A percentile compares a stretch with the other conserved stretches of the same genome.
These are phyloP conservation scores for Myotis planiceps DNA, from an alignment of 2,797 vertebrate species.

Conservation along the genomic window DNA sequence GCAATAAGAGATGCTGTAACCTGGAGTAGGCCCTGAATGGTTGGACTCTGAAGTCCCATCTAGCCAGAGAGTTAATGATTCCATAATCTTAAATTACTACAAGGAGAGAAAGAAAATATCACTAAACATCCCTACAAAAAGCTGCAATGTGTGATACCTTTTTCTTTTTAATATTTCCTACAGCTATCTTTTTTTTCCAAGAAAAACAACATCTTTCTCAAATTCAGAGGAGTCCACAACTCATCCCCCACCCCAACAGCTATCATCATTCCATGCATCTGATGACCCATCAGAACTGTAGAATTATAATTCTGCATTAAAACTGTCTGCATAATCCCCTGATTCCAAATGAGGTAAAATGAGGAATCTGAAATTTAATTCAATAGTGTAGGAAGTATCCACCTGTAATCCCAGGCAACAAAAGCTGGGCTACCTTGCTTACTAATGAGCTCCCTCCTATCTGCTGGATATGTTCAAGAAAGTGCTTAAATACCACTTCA, in stretches of 20 bases:
- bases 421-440: not conserved
- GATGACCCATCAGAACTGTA: not conserved
- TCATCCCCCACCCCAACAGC: not conserved
- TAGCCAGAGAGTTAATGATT: not conserved
- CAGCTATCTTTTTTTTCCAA: not conserved
- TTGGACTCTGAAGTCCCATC: not conserved
- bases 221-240: not conserved
- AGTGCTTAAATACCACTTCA: conserved; percentile 48
- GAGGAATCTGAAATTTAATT: conserved; percentile 37
- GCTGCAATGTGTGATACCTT: not conserved
- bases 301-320: conserved; percentile 13
- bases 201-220: not conserved
- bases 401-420: not conserved
- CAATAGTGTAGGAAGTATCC: not conserved
- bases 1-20: not conserved
- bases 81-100: not conserved
- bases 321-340: not conserved
- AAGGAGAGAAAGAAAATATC: not conserved
- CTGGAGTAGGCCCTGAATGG: not conserved
- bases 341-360: not conserved
- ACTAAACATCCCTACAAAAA: not conserved
- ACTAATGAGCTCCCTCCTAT: not conserved
- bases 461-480: not conserved
- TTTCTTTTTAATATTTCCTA: not conserved
- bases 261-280: not conserved